Conservation (phyloP, 2,113 vertebrate species). For the Menidia beryllina region DNA sequence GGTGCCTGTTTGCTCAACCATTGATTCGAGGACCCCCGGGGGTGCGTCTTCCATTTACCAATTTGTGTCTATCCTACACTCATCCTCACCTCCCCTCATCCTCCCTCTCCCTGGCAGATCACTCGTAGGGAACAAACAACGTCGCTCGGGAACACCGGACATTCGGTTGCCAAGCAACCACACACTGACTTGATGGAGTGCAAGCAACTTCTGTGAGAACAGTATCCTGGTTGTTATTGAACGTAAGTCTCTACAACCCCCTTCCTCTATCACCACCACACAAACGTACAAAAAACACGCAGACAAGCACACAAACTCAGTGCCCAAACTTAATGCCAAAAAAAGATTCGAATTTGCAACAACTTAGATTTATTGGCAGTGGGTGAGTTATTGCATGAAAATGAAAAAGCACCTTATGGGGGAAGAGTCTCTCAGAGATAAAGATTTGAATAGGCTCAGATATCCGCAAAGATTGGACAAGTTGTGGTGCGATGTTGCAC, state of each 20-base stretch:
- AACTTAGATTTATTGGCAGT: no score
- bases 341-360: no score
- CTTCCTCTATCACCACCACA: slow-evolving; percentile 12
- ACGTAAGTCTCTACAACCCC: slow-evolving; percentile 57
- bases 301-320: neutral
- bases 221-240: slow-evolving; percentile 76
- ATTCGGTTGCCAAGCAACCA: slow-evolving; percentile 81
- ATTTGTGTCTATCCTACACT: slow-evolving; percentile 80
- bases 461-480: no score
- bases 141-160: slow-evolving; percentile 79
- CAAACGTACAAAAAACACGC: slow-evolving; percentile 5
- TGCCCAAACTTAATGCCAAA: neutral
- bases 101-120: slow-evolving; percentile 70
- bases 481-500: no score
- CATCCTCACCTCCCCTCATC: slow-evolving; percentile 71
- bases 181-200: slow-evolving; percentile 81
- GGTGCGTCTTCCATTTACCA: slow-evolving; percentile 80
- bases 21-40: slow-evolving; percentile 77
- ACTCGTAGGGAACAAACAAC: slow-evolving; percentile 78
- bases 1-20: slow-evolving; percentile 72
- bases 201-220: slow-evolving; percentile 79
- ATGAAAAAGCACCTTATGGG: no score
- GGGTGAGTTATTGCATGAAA: no score
- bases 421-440: no score
- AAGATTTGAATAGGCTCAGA: no score